A percentile compares a stretch with the other conserved stretches of the same genome.
phyloP scores from a whole-genome alignment of 2,888 invertebrate species.

The Dolichomitus sp. region DNA sequence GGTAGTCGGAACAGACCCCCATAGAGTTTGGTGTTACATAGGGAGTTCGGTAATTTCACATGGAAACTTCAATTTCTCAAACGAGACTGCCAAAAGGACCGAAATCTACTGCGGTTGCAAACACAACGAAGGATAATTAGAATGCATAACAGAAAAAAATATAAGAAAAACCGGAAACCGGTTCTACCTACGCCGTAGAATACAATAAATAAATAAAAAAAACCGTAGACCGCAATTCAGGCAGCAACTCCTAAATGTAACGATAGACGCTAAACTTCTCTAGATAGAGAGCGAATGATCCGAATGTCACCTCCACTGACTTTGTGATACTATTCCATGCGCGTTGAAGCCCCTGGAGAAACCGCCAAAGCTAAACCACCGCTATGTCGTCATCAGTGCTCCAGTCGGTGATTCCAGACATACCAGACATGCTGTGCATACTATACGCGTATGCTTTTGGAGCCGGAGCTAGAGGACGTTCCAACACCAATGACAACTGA shows the following conservation, averaged over 20 bases:
- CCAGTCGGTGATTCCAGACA: conserved; percentile 9
- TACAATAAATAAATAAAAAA: not conserved
- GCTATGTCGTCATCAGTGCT: conserved; percentile 8
- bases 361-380: conserved; percentile 12
- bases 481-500: not conserved
- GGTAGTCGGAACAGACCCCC: no score
- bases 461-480: not conserved
- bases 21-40: no score
- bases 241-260: not conserved
- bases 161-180: no score
- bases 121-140: no score
- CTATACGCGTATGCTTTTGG: not conserved
- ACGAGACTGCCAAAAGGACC: no score
- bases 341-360: conserved; percentile 6
- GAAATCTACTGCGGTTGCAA: no score
- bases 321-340: not conserved
- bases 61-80: no score
- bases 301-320: not conserved
- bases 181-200: no score
- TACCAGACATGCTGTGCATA: conserved; percentile 14
- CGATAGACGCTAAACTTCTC: not conserved
- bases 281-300: not conserved
- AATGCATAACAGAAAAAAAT: no score
- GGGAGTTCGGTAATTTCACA: no score
- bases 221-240: not conserved